Conservation (phyloP, 2,888 invertebrate genomes). For the Torymus aiolomorphi region DNA sequence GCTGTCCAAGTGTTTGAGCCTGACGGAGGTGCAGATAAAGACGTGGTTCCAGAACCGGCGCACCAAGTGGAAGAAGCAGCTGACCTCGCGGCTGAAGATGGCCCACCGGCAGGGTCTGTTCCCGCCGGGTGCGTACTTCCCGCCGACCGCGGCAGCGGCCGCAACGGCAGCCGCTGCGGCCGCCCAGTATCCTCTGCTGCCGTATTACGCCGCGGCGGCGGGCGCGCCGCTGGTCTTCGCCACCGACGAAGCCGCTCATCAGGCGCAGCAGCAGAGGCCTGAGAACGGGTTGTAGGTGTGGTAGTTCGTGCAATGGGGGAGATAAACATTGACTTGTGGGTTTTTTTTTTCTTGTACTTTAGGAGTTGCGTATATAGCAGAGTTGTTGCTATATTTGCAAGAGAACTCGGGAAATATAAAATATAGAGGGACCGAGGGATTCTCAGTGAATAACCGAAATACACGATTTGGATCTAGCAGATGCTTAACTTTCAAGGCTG, state of each 20-base stretch:
- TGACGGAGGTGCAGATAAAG: constrained; percentile 97
- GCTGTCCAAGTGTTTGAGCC: constrained; percentile 89
- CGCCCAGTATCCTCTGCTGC: constrained; percentile 8
- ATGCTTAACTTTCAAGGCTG: too few species aligned
- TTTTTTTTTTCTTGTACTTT: too few species aligned
- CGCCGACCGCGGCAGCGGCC: constrained; percentile 73
- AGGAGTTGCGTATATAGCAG: too few species aligned
- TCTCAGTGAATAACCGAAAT: too few species aligned
- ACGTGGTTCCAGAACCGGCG: constrained; percentile 97
- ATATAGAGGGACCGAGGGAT: too few species aligned
- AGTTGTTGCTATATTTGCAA: too few species aligned
- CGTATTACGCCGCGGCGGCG: constrained; percentile 48
- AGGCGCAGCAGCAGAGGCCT: background rate
- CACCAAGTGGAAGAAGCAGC: constrained; percentile 98
- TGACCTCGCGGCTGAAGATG: constrained; percentile 92
- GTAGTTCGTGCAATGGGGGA: too few species aligned
- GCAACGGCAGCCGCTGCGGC: constrained; percentile 20
- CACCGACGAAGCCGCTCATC: background rate
- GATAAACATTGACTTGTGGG: too few species aligned
- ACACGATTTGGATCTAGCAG: too few species aligned
- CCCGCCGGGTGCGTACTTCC: constrained; percentile 81
- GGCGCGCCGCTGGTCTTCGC: constrained; percentile 39
- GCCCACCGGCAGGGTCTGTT: constrained; percentile 91
- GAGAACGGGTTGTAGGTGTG: background rate
- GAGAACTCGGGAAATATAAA: too few species aligned